These are phyloP conservation scores for Menidia menidia DNA, from an alignment of 2,797 vertebrate species.

Conservation along the genomic window DNA sequence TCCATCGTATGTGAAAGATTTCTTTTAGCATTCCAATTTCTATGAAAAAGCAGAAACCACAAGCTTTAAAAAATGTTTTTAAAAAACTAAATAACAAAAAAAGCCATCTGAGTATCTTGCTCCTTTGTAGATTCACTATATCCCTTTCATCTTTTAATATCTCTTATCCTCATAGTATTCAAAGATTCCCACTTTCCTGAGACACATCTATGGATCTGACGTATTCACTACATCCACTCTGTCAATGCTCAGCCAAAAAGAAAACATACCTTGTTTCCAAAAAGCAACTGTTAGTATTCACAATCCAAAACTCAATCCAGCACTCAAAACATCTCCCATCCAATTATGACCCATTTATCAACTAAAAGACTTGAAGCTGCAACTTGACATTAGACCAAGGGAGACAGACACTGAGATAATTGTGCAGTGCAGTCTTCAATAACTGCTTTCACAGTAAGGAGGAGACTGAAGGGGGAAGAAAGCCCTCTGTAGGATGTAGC, in stretches of 20 bases:
- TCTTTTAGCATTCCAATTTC: not conserved
- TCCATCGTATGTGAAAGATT: not conserved
- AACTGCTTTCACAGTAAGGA: conserved; percentile 59
- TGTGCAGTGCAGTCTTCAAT: conserved; percentile 61
- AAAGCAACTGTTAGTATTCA: conserved; percentile 57
- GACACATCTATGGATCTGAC: conserved; percentile 31
- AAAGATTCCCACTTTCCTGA: conserved; percentile 17
- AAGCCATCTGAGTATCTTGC: not conserved
- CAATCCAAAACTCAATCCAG: conserved; percentile 38
- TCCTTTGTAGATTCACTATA: conserved; percentile 29
- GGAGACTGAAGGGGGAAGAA: conserved; percentile 38
- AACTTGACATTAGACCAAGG: conserved; percentile 37
- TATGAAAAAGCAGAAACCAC: not conserved
- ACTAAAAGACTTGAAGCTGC: conserved; percentile 52
- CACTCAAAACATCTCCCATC: conserved; percentile 56
- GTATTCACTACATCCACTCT: conserved; percentile 30
- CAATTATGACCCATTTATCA: conserved; percentile 61
- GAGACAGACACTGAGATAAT: conserved; percentile 66
- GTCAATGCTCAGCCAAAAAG: conserved; percentile 4
- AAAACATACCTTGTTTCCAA: conserved; percentile 52
- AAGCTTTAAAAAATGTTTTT: not conserved
- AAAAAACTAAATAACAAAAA: not conserved
- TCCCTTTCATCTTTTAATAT: conserved; percentile 11
- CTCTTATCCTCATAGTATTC: conserved; percentile 5
- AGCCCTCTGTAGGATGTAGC: conserved; percentile 64